Conservation (phyloP, 2,888 invertebrate genomes). For the Catocala sponsa region DNA sequence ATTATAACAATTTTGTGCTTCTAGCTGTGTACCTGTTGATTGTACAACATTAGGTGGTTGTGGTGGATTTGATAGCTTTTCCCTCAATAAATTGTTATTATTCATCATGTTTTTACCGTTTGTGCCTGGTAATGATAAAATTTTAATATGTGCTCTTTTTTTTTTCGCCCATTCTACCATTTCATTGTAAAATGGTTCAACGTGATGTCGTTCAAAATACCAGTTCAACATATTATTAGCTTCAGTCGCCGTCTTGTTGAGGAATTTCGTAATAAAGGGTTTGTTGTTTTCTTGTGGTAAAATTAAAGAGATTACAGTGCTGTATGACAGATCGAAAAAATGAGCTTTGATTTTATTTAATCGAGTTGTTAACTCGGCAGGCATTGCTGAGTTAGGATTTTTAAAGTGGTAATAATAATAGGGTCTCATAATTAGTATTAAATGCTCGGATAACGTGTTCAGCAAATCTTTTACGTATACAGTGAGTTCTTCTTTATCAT, state of each 20-base stretch:
- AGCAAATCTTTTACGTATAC: slow-evolving; percentile 21
- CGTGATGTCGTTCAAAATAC: slow-evolving; percentile 29
- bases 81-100: slow-evolving; percentile 28
- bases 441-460: slow-evolving; percentile 47
- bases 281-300: slow-evolving; percentile 57
- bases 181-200: slow-evolving; percentile 50
- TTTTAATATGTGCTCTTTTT: slow-evolving; percentile 27
- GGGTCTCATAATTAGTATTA: slow-evolving; percentile 49
- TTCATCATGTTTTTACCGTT: neutral
- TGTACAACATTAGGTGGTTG: neutral
- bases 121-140: neutral
- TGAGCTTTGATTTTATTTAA: slow-evolving; percentile 37
- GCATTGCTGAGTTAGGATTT: neutral
- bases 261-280: slow-evolving; percentile 50
- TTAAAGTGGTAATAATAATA: slow-evolving; percentile 28
- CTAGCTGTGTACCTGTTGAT: neutral
- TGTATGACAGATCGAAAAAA: slow-evolving; percentile 59
- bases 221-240: slow-evolving; percentile 22
- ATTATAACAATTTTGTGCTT: neutral
- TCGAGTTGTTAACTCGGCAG: neutral
- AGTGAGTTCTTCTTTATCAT: slow-evolving; percentile 1
- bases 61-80: slow-evolving; percentile 18
- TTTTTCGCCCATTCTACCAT: slow-evolving; percentile 58
- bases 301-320: slow-evolving; percentile 51
- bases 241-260: slow-evolving; percentile 48